Base-by-base conservation (phyloP, 2,797 vertebrate genomes). In the Hirundo rustica region DNA sequence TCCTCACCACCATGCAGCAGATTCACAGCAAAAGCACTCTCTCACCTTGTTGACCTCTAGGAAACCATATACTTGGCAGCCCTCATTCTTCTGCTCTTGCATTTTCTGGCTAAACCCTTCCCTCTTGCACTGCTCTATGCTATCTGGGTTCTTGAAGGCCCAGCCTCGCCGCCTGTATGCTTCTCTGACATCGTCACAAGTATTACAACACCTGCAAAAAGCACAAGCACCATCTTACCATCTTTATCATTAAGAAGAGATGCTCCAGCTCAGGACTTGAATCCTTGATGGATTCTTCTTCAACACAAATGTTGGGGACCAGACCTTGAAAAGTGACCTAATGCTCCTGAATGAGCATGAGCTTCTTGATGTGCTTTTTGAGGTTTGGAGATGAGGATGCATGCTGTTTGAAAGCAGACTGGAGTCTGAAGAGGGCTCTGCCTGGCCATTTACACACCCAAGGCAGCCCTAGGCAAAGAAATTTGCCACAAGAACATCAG, bases 71-170 rank as follows among this genome's bases (percentile, higher is more conserved):
- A 99, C 98, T 96, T 99, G 98, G 95, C 99, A 99, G 76, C 99
- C 99, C 94, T 99, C 99, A 2, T 99, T 99, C 98, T 99, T 99
- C 98, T 99, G 99, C 93, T 99, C 99, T 97, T 99, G 99, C 99
- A 99, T 99, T 98, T 98, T 99, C 97, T 99, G 99, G 51, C 99
- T 99, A 97, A 99, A 99, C 23, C 99, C 99, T 93, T 99, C 99
- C 81, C 99, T 98, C 95, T 98, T 99, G 94, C 99, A 99, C 97
- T 99, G 99, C 94, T 99, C 99, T 44, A 99, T 99, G 73, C 98
- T 99, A 94, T 99, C 99, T 0, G 99, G 99, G n/a, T 97, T 99
- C 96, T 99, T 99, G 92, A 99, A 99, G 7, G 99, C 99, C 99
- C 99, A 99, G 94, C 99, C 99, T 51, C 99, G 98, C 16, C 99